Evolutionary conservation across 2,113 vertebrate species (phyloP).

Genomic region (Amphilophus citrinellus): DNA sequence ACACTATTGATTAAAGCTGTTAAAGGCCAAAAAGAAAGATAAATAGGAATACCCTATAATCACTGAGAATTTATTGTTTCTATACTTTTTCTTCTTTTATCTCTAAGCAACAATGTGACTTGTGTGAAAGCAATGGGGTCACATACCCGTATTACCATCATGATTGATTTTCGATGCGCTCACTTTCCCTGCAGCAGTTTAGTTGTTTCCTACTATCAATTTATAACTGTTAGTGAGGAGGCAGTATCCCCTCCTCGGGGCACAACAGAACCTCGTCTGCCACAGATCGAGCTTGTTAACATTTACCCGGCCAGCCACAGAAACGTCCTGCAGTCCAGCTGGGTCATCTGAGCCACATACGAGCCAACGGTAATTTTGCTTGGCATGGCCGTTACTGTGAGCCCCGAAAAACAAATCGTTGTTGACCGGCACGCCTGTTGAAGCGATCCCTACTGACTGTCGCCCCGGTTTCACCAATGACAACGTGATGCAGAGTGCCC

Average conservation of each 20-base stretch:
- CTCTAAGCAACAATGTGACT: not conserved
- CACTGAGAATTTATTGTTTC: not conserved
- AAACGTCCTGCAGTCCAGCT: slow-evolving; percentile 37
- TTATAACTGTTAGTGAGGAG: slow-evolving; percentile 39
- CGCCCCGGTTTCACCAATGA: slow-evolving; percentile 25
- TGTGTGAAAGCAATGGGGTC: not conserved
- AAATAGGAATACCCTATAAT: not conserved
- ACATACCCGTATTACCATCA: not conserved
- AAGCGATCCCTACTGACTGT: not conserved
- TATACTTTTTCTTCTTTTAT: not conserved
- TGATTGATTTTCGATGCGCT: slow-evolving; percentile 4
- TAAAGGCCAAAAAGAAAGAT: too few species aligned
- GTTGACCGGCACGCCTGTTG: not conserved
- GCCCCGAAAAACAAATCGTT: not conserved
- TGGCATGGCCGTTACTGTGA: not conserved
- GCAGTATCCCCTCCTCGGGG: slow-evolving; percentile 2
- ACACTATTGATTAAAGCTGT: too few species aligned
- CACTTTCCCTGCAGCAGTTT: slow-evolving; percentile 10
- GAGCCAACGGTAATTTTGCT: not conserved
- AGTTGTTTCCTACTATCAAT: slow-evolving; percentile 13
- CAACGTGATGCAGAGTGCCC: not conserved
- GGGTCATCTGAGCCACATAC: not conserved
- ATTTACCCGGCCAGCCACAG: slow-evolving; percentile 40
- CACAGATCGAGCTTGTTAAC: slow-evolving; percentile 41
- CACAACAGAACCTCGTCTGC: slow-evolving; percentile 11